Percentiles rank a stretch among this genome's conserved stretches.
These are phyloP conservation scores for Tetanocera ferruginea DNA, from an alignment of 2,888 invertebrate genomes.

Conservation along the genomic window DNA sequence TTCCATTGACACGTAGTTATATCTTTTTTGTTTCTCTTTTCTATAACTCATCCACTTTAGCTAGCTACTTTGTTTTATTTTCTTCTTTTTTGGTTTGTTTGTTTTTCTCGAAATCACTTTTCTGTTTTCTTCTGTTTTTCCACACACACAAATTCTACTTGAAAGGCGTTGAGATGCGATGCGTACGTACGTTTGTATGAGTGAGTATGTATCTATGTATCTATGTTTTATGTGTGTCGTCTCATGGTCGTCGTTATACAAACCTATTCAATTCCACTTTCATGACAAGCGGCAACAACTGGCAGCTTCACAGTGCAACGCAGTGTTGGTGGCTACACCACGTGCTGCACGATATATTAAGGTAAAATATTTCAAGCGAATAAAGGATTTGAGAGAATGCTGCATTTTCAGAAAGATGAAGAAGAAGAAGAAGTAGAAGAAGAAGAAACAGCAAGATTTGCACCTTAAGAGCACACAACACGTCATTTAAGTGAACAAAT, in stretches of 20 bases:
- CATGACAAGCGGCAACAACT: slow-evolving; percentile 1
- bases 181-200: not conserved
- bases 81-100: slow-evolving; percentile 22
- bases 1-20: not conserved
- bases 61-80: slow-evolving; percentile 37
- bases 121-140: not conserved
- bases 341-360: not conserved
- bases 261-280: not conserved
- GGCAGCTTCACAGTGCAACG: not conserved
- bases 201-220: no score
- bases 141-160: not conserved
- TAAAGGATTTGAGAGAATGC: no score
- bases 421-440: no score
- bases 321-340: not conserved
- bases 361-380: no score
- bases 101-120: slow-evolving; percentile 12
- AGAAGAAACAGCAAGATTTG: no score
- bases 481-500: no score
- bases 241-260: not conserved
- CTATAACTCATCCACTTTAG: slow-evolving; percentile 24
- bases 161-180: not conserved
- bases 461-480: no score
- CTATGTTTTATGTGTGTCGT: not conserved
- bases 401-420: no score
- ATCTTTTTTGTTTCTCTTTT: slow-evolving; percentile 27